phyloP scores from a whole-genome alignment of 2,113 vertebrate genomes.

The Daphoenositta chrysoptera region DNA sequence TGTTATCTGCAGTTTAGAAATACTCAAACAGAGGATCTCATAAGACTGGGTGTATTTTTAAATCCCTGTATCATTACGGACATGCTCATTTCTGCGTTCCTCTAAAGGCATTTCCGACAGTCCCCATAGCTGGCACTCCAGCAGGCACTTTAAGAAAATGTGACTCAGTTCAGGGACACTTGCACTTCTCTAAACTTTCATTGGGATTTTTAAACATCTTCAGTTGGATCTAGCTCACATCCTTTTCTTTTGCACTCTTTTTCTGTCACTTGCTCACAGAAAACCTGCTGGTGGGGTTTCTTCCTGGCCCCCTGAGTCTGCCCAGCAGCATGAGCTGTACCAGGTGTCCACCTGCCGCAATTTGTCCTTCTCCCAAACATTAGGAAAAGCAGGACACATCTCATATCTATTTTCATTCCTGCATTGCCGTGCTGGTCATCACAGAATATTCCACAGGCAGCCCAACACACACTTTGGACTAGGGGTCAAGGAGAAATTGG shows the following conservation, averaged over 20 bases:
- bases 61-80: not conserved
- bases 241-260: not conserved
- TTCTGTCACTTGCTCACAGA: not conserved
- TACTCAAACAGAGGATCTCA: not conserved
- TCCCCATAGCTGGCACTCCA: not conserved
- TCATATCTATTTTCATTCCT: not conserved
- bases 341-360: not conserved
- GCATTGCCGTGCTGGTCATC: rapidly evolving
- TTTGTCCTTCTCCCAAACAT: not conserved
- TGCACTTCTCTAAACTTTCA: not conserved
- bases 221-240: not conserved
- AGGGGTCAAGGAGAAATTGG: not conserved
- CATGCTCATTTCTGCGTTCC: not conserved
- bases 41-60: not conserved
- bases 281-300: not conserved
- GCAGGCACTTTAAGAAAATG: not conserved
- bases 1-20: not conserved
- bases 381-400: not conserved
- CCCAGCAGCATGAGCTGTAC: not conserved
- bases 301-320: not conserved
- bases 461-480: not conserved
- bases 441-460: not conserved
- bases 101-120: not conserved
- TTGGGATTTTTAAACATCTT: not conserved
- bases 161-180: not conserved